phyloP scores from a whole-genome alignment of 2,113 vertebrate genomes.

The Trichechus manatus region DNA sequence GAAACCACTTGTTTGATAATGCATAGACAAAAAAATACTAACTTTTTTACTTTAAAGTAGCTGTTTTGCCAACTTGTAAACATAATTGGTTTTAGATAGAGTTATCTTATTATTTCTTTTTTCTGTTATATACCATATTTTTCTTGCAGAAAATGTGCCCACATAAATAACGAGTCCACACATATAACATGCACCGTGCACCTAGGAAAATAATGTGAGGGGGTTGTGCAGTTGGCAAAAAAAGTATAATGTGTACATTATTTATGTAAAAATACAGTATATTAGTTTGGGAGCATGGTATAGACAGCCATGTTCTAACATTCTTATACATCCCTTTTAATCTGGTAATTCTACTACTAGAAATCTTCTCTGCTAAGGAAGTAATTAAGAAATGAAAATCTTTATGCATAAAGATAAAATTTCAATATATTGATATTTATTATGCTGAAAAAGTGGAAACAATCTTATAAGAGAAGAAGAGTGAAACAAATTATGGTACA shows the following conservation, averaged over 20 bases:
- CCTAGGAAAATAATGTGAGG: too few species aligned
- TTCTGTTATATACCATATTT: neutral
- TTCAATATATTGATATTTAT: slow-evolving; percentile 24
- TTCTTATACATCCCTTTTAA: neutral
- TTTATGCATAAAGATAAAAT: neutral
- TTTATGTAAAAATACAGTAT: too few species aligned
- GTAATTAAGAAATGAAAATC: slow-evolving; percentile 41
- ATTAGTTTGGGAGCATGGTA: neutral
- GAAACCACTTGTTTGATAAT: neutral
- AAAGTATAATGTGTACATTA: too few species aligned
- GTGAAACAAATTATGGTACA: slow-evolving; percentile 9
- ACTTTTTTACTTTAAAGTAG: neutral
- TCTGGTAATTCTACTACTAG: neutral
- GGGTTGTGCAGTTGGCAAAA: too few species aligned
- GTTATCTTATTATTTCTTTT: neutral
- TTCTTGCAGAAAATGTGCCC: too few species aligned
- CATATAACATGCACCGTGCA: too few species aligned
- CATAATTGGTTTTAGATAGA: neutral
- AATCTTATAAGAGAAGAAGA: neutral
- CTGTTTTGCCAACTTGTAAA: slow-evolving; percentile 18
- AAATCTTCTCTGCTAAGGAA: slow-evolving; percentile 11
- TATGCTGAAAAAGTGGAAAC: slow-evolving; percentile 1
- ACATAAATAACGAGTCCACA: too few species aligned
- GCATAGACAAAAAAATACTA: neutral
- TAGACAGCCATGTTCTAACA: neutral